Conservation (phyloP, 23 tunicate species). For the Oikopleura vanhoeffeni region DNA sequence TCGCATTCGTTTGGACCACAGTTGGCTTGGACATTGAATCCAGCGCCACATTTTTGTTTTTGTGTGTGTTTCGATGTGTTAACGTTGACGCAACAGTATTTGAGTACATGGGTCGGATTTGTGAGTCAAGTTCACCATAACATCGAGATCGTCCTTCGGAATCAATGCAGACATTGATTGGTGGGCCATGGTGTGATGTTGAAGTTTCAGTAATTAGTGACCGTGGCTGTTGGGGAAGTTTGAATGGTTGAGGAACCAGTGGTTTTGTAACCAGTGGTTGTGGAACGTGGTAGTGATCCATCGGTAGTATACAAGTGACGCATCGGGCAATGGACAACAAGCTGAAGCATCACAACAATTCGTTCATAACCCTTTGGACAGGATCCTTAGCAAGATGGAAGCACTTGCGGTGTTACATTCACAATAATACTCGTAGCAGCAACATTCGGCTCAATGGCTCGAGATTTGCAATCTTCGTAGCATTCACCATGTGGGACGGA, state of each 20-base stretch:
- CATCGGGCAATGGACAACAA: constrained; percentile 7
- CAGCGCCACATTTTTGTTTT: no score
- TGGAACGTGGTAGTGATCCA: background rate
- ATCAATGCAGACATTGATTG: background rate
- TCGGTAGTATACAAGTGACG: background rate
- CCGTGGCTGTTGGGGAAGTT: background rate
- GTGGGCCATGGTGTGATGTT: background rate
- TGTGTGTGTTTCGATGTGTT: no score
- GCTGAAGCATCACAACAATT: constrained; percentile 15
- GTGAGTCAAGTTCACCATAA: background rate
- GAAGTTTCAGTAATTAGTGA: background rate
- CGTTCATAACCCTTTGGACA: constrained; percentile 41
- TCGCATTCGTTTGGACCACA: no score
- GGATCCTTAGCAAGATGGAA: constrained; percentile 23
- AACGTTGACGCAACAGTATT: no score
- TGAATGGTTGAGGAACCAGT: background rate
- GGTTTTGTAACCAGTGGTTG: background rate
- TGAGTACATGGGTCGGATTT: no score
- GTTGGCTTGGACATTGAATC: no score
- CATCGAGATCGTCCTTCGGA: background rate
- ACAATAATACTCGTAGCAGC: constrained; percentile 44
- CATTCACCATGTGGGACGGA: background rate
- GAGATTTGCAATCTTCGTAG: background rate
- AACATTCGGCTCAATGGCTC: constrained; percentile 18
- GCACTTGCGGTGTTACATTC: constrained; percentile 34